These are phyloP conservation scores for Oncorhynchus keta DNA, from an alignment of 2,113 vertebrate genomes.

Conservation along the genomic window DNA sequence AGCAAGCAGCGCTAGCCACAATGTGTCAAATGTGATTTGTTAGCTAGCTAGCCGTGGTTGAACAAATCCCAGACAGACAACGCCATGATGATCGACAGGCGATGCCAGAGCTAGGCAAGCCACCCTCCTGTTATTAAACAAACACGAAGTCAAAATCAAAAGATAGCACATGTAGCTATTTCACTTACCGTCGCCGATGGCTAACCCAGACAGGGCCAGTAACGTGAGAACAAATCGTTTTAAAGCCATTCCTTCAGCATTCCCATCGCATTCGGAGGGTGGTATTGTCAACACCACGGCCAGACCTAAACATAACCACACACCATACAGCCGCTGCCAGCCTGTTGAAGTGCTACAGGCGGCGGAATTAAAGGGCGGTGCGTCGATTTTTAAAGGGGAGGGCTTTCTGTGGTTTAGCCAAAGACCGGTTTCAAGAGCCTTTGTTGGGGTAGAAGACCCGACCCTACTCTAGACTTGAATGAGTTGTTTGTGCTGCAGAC, in stretches of 20 bases:
- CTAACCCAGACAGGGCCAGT: slow-evolving; percentile 64
- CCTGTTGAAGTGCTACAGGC: slow-evolving; percentile 41
- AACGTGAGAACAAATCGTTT: slow-evolving; percentile 55
- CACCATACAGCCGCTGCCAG: slow-evolving; percentile 51
- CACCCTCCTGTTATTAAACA: slow-evolving; percentile 35
- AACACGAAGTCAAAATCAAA: slow-evolving; percentile 59
- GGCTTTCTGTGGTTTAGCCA: slow-evolving; percentile 9
- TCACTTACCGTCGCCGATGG: slow-evolving; percentile 71
- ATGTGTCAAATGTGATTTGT: neutral
- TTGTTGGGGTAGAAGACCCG: slow-evolving; percentile 34
- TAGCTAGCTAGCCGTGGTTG: slow-evolving; percentile 47
- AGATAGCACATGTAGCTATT: slow-evolving; percentile 37
- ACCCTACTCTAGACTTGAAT: too few relatives aligned
- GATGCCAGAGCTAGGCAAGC: slow-evolving; percentile 53
- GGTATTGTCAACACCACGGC: slow-evolving; percentile 60
- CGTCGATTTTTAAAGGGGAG: slow-evolving; percentile 64
- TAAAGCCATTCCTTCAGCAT: slow-evolving; percentile 70
- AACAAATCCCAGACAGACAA: slow-evolving; percentile 54
- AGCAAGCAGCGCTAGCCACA: neutral
- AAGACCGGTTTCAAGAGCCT: neutral
- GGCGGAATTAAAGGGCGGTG: slow-evolving; percentile 73
- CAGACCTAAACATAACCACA: slow-evolving; percentile 69
- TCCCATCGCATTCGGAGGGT: slow-evolving; percentile 71
- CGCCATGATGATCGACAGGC: slow-evolving; percentile 76
- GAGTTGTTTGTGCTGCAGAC: too few relatives aligned